Evolutionary conservation across 2,797 vertebrate genomes (phyloP).

Genomic region (Cynopterus sphinx): DNA sequence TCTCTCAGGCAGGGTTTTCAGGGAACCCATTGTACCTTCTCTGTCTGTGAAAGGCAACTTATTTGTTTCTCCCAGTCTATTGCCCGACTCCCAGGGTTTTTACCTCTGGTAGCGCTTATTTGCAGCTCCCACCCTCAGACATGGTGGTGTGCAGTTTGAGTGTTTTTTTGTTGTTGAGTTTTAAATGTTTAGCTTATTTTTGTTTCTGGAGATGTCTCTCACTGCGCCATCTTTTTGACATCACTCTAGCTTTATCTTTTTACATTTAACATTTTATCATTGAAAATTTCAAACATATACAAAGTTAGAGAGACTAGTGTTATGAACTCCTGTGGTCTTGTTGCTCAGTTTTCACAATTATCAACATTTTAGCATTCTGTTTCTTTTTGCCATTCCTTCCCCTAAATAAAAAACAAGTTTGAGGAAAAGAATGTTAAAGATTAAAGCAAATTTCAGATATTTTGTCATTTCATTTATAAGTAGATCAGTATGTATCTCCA

Average conservation of each 20-base stretch:
- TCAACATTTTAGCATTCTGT: conserved; percentile 5
- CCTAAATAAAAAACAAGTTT: not conserved
- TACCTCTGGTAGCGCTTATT: too few species aligned
- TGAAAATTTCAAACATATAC: not conserved
- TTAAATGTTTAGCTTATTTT: too few species aligned
- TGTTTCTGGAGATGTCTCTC: too few species aligned
- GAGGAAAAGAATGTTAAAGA: not conserved
- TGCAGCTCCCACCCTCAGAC: too few species aligned
- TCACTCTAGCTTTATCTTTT: not conserved
- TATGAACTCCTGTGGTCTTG: not conserved
- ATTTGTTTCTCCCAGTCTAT: too few species aligned
- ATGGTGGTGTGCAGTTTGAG: too few species aligned
- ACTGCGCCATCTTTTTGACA: too few species aligned
- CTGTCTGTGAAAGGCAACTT: too few species aligned
- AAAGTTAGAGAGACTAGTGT: not conserved
- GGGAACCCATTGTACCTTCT: too few species aligned
- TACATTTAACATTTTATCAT: not conserved
- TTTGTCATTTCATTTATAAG: not conserved
- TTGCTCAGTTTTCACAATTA: not conserved
- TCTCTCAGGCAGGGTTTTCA: too few species aligned
- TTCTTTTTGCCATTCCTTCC: not conserved
- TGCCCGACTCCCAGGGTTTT: too few species aligned
- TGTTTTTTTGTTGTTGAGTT: too few species aligned
- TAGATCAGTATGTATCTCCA: not conserved
- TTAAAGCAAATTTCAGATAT: conserved; percentile 9